These are phyloP conservation scores for Platichthys stellatus DNA, from an alignment of 2,113 vertebrate genomes.

Conservation along the genomic window DNA sequence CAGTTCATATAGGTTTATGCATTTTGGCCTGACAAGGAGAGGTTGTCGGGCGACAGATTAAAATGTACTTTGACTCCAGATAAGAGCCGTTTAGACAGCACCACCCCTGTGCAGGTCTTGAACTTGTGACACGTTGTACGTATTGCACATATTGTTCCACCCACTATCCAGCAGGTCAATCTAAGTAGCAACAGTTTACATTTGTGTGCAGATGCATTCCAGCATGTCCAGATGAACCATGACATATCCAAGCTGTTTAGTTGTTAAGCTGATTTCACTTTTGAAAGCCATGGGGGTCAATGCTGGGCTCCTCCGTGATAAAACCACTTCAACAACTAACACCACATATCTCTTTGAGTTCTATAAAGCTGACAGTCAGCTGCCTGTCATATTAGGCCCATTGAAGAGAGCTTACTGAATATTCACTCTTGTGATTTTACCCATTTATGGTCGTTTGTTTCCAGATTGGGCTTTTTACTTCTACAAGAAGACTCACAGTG, in stretches of 20 bases:
- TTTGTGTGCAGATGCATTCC: background rate
- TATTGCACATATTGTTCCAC: background rate
- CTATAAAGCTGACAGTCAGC: background rate
- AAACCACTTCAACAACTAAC: conserved; percentile 3
- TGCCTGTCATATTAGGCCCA: background rate
- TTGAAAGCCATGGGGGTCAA: background rate
- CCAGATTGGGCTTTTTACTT: conserved; percentile 21
- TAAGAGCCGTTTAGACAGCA: conserved; percentile 35
- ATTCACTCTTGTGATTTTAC: conserved; percentile 28
- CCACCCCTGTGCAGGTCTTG: conserved; percentile 11
- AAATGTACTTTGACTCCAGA: conserved; percentile 65
- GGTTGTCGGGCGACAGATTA: conserved; percentile 18
- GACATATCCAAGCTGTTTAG: background rate
- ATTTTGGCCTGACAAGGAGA: conserved; percentile 22
- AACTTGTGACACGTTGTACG: conserved; percentile 22
- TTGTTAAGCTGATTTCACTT: conserved; percentile 5
- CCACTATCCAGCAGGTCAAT: background rate
- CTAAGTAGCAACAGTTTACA: background rate
- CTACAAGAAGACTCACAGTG: conserved; percentile 5
- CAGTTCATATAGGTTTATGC: background rate
- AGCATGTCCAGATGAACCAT: background rate
- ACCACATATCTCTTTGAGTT: background rate
- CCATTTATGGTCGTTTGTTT: conserved; percentile 52
- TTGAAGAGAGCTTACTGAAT: background rate
- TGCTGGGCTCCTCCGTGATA: background rate